Base-by-base conservation (phyloP, 1,140 invertebrate genomes). In the Uloborus diversus region DNA sequence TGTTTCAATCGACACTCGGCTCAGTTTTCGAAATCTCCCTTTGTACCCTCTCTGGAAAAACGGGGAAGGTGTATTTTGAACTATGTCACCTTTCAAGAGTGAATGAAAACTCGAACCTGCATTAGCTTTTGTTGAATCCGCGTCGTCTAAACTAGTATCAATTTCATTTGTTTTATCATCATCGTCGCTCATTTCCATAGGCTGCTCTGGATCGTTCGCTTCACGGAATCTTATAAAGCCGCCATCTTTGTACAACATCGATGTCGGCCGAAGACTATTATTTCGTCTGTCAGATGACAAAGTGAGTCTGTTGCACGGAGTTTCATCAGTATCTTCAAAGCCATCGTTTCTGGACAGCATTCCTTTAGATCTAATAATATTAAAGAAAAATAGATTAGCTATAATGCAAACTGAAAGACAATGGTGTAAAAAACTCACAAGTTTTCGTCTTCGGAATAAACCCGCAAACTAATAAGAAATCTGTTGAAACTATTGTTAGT, bases 221-320 rank as follows among this genome's bases (percentile, higher is more conserved):
- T 78, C 91, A 33, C 93, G 89, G 87, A 94, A 95, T 65, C 94
- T 88, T 1, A 94, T 91, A 85, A 95, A 94, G 1, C 94, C 93
- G 82, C 94, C 92, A 83, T 95, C 94, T 80, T 93, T 93, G 4
- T 94, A 93, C 53, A 95, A 87, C 93, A 94, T 94, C 70, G 89
- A 91, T n/a, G 86, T 86, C 23, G 83, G 83, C n/a, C 82, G 79
- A 25, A 82, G 37, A 14, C 11, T 61, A n/a, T 47, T 82, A 7
- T 53, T 51, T 17, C 71, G 59, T 30, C 81, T 64, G 4, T 86
- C 84, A 7, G 56, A 65, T 13, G 79, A 75, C 11, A 37, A n/a
- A 7, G 68, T 73, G n/a, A n/a, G n/a, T 71, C 80, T 37, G 51
- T 73, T 79, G 51, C 81, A 70, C 5, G 70, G 59, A 47, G 33